Percentiles rank a stretch among this genome's conserved stretches.
Evolutionary conservation across 2,888 invertebrate genomes (phyloP).

Genomic region (Scelioninae gen. 1): DNA sequence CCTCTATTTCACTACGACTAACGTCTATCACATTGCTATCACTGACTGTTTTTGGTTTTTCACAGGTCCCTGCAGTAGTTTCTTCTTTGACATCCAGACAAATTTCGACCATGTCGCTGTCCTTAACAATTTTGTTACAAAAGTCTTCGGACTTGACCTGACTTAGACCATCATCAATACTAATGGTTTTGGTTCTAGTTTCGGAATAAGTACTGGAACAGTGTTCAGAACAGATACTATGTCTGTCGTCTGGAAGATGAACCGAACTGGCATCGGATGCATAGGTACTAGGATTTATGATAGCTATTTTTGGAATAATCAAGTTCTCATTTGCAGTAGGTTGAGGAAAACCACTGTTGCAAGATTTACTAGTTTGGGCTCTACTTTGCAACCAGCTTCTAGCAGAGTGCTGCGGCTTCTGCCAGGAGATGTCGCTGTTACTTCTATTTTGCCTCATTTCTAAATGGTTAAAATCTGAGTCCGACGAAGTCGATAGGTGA

Average conservation of each 20-base stretch:
- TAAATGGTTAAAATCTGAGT: slow-evolving; percentile 66
- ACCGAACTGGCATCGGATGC: slow-evolving; percentile 82
- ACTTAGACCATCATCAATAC: slow-evolving; percentile 79
- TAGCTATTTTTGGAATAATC: slow-evolving; percentile 81
- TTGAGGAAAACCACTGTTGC: slow-evolving; percentile 68
- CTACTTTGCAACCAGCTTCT: slow-evolving; percentile 73
- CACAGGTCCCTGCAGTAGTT: slow-evolving; percentile 3
- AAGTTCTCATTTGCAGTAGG: not conserved
- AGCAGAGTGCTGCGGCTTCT: slow-evolving; percentile 75
- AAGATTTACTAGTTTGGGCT: slow-evolving; percentile 75
- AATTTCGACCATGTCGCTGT: slow-evolving; percentile 73
- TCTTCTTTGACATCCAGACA: too few relatives aligned
- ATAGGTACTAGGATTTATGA: slow-evolving; percentile 82
- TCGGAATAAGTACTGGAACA: slow-evolving; percentile 75
- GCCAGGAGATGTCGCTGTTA: slow-evolving; percentile 81
- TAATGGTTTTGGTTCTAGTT: slow-evolving; percentile 77
- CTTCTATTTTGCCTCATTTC: slow-evolving; percentile 77
- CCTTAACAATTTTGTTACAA: slow-evolving; percentile 73
- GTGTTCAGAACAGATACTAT: slow-evolving; percentile 73
- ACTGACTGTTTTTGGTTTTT: slow-evolving; percentile 20
- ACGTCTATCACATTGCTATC: slow-evolving; percentile 65
- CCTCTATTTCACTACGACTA: slow-evolving; percentile 63
- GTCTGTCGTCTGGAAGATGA: slow-evolving; percentile 75
- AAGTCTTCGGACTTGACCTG: slow-evolving; percentile 77
- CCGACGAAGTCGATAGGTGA: slow-evolving; percentile 74